Percentiles rank a stretch among this genome's conserved stretches.
These are phyloP conservation scores for Vannuccia rotundouncinata DNA, from an alignment of 2,888 invertebrate species.

Conservation along the genomic window DNA sequence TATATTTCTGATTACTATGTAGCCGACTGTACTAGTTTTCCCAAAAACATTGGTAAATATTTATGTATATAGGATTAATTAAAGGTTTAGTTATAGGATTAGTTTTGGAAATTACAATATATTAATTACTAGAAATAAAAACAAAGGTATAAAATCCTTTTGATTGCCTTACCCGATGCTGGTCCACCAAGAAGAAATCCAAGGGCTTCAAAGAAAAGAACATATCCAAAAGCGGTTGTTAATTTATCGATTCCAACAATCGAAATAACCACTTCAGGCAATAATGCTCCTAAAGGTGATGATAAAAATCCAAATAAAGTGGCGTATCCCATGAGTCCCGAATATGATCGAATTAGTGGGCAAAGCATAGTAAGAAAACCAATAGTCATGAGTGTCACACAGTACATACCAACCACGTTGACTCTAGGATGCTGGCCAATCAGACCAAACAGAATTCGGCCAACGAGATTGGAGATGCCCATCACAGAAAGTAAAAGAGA, in stretches of 20 bases:
- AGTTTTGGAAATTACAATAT: no score
- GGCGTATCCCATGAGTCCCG: not conserved
- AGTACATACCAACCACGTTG: not conserved
- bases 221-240: not conserved
- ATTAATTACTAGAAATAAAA: no score
- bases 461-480: not conserved
- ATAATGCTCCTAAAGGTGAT: not conserved
- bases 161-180: not conserved
- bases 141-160: not conserved
- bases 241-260: not conserved
- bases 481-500: not conserved
- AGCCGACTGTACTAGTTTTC: no score
- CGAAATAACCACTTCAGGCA: not conserved
- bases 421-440: not conserved
- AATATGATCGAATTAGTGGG: not conserved
- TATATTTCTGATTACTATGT: no score
- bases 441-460: not conserved
- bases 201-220: conserved; percentile 15
- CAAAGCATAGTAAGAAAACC: not conserved
- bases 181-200: conserved; percentile 8
- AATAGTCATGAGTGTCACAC: not conserved
- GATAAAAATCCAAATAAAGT: not conserved
- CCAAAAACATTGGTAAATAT: no score
- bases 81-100: no score
- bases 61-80: no score